Evolutionary conservation across 2,113 vertebrate species (phyloP), one percentile per base, ranked within the genome.

Genomic region (Sphaerodactylus townsendi): DNA sequence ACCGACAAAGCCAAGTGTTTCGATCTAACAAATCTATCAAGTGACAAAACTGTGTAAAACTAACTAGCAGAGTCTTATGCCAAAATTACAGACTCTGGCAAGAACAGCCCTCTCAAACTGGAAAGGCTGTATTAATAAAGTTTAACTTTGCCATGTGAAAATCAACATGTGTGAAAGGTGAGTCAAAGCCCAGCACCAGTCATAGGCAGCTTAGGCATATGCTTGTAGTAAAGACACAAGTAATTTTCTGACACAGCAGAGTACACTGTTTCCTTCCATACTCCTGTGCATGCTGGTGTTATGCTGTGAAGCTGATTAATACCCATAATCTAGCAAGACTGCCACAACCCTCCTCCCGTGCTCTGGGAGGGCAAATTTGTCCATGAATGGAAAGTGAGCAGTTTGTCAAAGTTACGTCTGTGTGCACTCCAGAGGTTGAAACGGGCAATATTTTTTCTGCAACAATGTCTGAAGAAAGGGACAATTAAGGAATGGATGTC

Each of bases 261-360:
- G 56, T 73, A 48, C 50, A 77, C 1, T 50, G 21, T 17, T 59
- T 37, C 33, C 23, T 37, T 4, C 10, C 21, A n/a, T 25, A n/a
- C 50, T 69, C 17, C 46, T 53, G 39, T 66, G 37, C 53, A 77
- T 11, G 23, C 37, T 10, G 9, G 6, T 17, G 11, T 15, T 30
- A 53, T 53, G 17, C 44, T 46, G 44, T n/a, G 10, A 6, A 6
- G 65, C 4, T 30, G 90, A 92, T 91, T 93, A 92, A 83, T 48
- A 71, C 87, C 66, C 85, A 88, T 46, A 50, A 89, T 87, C 79
- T 70, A 86, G 83, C 83, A 46, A 83, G 90, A 90, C 79, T 74
- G 89, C 90, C 91, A 87, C 88, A 93, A 89, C 85, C 80, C 48
- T 88, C 53, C 93, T 89, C 79, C 73, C 79, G 76, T 81, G 78